phyloP scores from a whole-genome alignment of 23 tunicate genomes.

The Botrylloides violaceus region DNA sequence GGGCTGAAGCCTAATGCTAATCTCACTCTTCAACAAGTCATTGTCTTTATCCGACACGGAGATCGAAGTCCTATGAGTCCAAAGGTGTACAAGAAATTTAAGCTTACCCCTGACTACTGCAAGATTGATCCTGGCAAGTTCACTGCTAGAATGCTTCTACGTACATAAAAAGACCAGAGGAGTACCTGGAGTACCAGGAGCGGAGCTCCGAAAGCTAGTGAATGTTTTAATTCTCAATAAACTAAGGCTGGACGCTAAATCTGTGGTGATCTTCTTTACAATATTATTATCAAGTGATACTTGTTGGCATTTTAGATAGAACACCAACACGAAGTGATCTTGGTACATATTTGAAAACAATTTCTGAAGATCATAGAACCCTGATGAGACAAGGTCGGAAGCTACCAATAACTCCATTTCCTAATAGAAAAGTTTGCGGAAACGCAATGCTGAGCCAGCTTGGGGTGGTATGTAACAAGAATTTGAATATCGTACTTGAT shows the following conservation, averaged over 20 bases:
- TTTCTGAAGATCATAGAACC: slow-evolving; percentile 1
- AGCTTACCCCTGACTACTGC: slow-evolving; percentile 37
- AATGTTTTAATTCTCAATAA: too few species aligned
- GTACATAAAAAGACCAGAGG: not conserved
- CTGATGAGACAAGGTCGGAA: slow-evolving; percentile 5
- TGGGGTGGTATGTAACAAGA: slow-evolving; percentile 45
- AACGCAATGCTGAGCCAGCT: slow-evolving; percentile 16
- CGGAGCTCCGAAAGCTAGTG: too few species aligned
- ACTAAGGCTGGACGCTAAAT: too few species aligned
- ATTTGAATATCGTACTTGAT: not conserved
- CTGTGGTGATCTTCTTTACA: too few species aligned
- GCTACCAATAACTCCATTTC: not conserved
- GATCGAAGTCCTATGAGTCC: slow-evolving; percentile 53
- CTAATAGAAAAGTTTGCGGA: slow-evolving; percentile 9
- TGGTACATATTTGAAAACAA: not conserved
- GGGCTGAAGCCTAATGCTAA: slow-evolving; percentile 4
- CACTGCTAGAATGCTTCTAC: not conserved
- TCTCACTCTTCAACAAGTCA: slow-evolving; percentile 58
- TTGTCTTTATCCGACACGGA: slow-evolving; percentile 73
- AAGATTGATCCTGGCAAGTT: slow-evolving; percentile 34
- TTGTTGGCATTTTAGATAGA: not conserved
- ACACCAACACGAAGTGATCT: not conserved
- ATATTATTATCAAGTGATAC: not conserved
- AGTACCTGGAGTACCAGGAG: not conserved
- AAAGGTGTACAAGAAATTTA: slow-evolving; percentile 13